Base-by-base conservation (phyloP, 1,140 invertebrate genomes). In the Delia radicum region DNA sequence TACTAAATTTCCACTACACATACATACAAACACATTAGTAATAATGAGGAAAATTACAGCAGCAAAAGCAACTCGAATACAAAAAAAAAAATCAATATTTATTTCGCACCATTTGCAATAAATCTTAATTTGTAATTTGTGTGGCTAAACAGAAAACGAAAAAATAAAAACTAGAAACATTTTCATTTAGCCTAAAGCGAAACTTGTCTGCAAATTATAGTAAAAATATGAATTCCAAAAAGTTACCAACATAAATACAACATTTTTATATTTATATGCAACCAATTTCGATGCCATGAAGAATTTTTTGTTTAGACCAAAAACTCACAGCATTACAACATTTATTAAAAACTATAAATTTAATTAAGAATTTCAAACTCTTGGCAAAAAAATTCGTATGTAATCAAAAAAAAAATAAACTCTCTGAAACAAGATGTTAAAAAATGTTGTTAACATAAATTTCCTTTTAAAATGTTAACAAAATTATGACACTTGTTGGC, bases 391-490 rank as follows among this genome's bases (percentile, higher is more conserved):
- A n/a, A n/a, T n/a, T n/a, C n/a, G n/a, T n/a, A n/a, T n/a, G n/a
- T n/a, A n/a, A n/a, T n/a, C n/a, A n/a, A n/a, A n/a, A n/a, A n/a
- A n/a, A n/a, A n/a, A n/a, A n/a, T n/a, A n/a, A 55, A 55, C 7
- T 4, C 48, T 55, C n/a, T 55, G n/a, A 18, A 55, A 55, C 48
- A 55, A 55, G 48, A 15, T 55, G 48, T 24, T 18, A 7, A 69
- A 69, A 69, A 69, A 69, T 69, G 65, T 69, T 69, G 65, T 69
- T 33, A 69, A 69, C 65, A 69, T 69, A 69, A 69, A 69, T 69
- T 69, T 69, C 65, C 65, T 69, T 69, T 69, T 69, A 69, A 69
- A 69, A 69, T 69, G 65, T 33, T 37, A 21, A 15, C 2, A 55
- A 69, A 69, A 69, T 69, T 69, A 69, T 69, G 65, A 69, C 65